Evolutionary conservation across 2,888 invertebrate genomes (phyloP), one percentile per base, ranked within the genome.

Genomic region (Drosophila paramelanica): DNA sequence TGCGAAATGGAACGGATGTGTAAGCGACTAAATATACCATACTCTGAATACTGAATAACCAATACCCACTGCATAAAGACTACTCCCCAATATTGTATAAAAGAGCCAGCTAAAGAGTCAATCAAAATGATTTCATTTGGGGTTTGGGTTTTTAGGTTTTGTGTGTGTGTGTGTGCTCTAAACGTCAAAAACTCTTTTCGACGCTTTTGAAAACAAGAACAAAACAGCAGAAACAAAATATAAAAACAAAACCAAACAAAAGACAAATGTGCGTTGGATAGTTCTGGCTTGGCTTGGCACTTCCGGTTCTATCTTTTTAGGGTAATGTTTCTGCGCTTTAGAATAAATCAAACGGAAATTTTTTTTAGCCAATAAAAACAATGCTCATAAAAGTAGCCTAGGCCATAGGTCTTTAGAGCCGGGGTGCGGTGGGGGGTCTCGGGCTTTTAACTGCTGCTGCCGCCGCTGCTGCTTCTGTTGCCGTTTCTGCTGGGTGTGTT

Each of bases 321-420:
- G 31, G 55, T 25, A 33, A 43, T 38, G 33, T 47, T 53, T 31
- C 42, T 61, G 3, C 67, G 57, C 47, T 80, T 88, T 73, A 79
- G 84, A 90, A 77, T 83, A 89, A 90, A 90, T 91, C 90, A 89
- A 88, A 81, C 77, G 90, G 84, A 89, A 90, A 79, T 41, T 67
- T 50, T 66, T 49, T 59, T 39, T 36, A 42, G 52, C 76, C 73
- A 76, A 67, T 74, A 60, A 62, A 60, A 66, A 71, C 52, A 71
- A 65, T 64, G 66, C 62, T 77, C 64, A 79, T 62, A 57, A 68
- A 60, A 51, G 43, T 50, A 60, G 62, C 66, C 66, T 8, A 55
- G 69, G 39, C 57, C 17, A 38, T 23, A 38, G 20, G 27, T 8
- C 10, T 31, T 8, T 10, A 11, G n/a, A 2, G n/a, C 8, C 11